Base-by-base conservation (phyloP, 2,797 vertebrate species). In the Ctenopoma multispine region DNA sequence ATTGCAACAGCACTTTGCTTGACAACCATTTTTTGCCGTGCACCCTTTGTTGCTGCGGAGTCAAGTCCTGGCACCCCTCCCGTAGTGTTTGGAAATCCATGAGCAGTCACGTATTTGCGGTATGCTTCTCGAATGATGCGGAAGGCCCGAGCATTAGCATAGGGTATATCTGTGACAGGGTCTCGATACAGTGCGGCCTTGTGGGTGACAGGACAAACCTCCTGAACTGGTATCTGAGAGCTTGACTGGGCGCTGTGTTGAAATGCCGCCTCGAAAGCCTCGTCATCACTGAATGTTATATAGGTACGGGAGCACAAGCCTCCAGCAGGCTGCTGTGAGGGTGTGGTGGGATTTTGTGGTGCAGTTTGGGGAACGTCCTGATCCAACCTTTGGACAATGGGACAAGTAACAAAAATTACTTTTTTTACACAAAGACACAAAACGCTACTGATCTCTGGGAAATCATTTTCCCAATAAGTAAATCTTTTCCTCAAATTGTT, bases 61-160 rank as follows among this genome's bases (percentile, higher is more conserved):
- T 92, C 92, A 1, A 92, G 80, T 2, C 94, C 92, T 0, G 93
- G 77, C 0, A 48, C 67, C 4, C 83, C 85, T 50, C 82, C 93
- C 0, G 95, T 93, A 0, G 95, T 80, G 27, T 94, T 96, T 0
- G 97, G 97, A 64, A 98, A 95, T 11, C 97, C 97, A 0, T 98
- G 97, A 0, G 96, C 96, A 0, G 96, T 95, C 69, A 99, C 96
- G 20, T 99, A 99, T 63, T 99, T 99, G 40, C 96, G 95, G 81
- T 99, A 98, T 0, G 97, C 96, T 65, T 99, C 97, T 0, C 97
- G 94, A 81, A 99, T 97, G 90, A 98, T 98, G 76, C 96, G 96
- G 93, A 98, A 99, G 69, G 97, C 96, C 0, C 96, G 93, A 2
- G 95, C 90, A 66, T 95, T 97, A 59, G 96, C 95, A 0, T 99